Evolutionary conservation across 2,113 vertebrate species (phyloP), one percentile per base, ranked within the genome.

Genomic region (Puma concolor): DNA sequence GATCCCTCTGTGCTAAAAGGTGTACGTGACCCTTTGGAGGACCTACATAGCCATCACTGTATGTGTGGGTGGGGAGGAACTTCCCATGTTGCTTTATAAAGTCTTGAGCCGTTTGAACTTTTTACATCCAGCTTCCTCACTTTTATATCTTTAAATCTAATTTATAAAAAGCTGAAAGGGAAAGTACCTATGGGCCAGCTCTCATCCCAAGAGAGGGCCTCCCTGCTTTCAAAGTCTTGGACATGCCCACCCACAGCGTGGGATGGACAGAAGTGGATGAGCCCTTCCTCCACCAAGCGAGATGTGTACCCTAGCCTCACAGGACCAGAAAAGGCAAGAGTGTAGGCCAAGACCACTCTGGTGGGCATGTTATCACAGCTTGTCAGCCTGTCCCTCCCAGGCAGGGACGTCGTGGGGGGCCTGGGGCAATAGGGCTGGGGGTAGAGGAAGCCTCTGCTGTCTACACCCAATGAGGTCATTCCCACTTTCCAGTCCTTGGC

Each of bases 401-500:
- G 16, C 67, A 64, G 50, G 31, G 48, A 8, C 54, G 79, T 0
- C 8, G 29, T 4, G 7, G 25, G 14, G 48, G 23, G 14, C 36
- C 31, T 44, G 10, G 31, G 19, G 77, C 74, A 81, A 74, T 13
- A 67, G 48, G 23, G 41, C 25, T 57, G 19, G 80, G 69, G 64
- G 17, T 23, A 64, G 41, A 81, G 33, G 80, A 87, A 44, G 72
- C 29, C 33, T 71, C 90, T 95, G 54, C 31, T 48, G 21, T 87
- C 66, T 76, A 86, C 10, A 76, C 19, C 48, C 19, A 23, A 21
- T 77, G 48, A 96, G 11, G 66, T 93, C 64, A 93, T 84, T 94
- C 31, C 79, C 50, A 84, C 81, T 95, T 67, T 86, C 72, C 74
- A 95, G 90, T 44, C 90, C 54, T 74, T 96, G 33, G 94, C 41